Percentiles rank a stretch among this genome's conserved stretches.
phyloP scores from a whole-genome alignment of 2,797 vertebrate species.

The Sardinella longiceps region DNA sequence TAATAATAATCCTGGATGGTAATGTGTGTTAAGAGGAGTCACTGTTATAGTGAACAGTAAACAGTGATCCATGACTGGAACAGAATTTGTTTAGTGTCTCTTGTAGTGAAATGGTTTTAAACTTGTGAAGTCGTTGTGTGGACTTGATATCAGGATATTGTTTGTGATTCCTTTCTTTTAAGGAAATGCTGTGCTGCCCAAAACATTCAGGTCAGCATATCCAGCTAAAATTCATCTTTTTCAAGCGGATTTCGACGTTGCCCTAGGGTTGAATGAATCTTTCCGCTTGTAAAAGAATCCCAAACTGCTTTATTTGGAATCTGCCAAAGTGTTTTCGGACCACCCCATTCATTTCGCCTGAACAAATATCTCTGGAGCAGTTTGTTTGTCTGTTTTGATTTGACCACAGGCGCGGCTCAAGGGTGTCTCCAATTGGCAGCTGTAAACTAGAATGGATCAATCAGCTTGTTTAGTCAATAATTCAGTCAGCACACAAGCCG shows the following conservation, averaged over 20 bases:
- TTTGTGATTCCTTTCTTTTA: not conserved
- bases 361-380: not conserved
- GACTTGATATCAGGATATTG: not conserved
- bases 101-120: not conserved
- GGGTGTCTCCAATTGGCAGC: not conserved
- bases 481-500: not conserved
- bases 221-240: not conserved
- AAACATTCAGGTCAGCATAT: not conserved
- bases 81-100: not conserved
- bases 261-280: not conserved
- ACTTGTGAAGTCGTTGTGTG: too few species aligned
- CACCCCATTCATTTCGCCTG: not conserved
- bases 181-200: not conserved
- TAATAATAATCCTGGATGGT: not conserved
- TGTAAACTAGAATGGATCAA: not conserved
- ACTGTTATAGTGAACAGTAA: not conserved
- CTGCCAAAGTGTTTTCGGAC: not conserved
- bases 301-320: not conserved
- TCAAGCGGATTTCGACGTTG: not conserved
- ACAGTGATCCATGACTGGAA: not conserved
- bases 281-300: not conserved
- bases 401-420: not conserved
- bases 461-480: slow-evolving; percentile 2
- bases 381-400: not conserved
- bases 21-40: not conserved